Evolutionary conservation across 2,113 vertebrate genomes (phyloP), one percentile per base, ranked within the genome.

Genomic region (Phycodurus eques): DNA sequence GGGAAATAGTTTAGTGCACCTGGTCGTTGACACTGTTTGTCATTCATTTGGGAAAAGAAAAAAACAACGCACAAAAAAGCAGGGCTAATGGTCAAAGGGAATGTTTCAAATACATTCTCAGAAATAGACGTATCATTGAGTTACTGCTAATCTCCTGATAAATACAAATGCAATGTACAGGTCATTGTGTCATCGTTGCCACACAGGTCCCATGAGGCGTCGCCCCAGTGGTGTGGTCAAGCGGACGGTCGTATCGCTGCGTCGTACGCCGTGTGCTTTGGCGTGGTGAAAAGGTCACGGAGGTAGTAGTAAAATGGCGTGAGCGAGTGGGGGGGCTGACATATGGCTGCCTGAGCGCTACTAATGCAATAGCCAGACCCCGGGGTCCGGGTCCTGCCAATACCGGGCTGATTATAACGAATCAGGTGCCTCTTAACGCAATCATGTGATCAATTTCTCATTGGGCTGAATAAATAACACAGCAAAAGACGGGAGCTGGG

Each of bases 361-460:
- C 94, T 95, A 96, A 97, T 96, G 95, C 92, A 92, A 92, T 85
- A 92, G 90, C 92, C 90, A 91, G 93, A 94, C 95, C 95, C 88
- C 89, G 85, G 87, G 96, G 94, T 77, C 94, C 81, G 89, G 95
- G 68, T 67, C 88, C 95, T 98, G 97, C 96, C 97, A 97, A 98
- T 98, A 96, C 92, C 75, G 35, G 92, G 87, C 94, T 96, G 95
- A 98, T 98, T 96, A 96, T 95, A 95, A 98, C 97, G 94, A 99
- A 98, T 98, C 96, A 96, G 95, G 91, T 91, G 93, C 93, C 94
- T 93, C 94, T 95, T 91, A 94, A 94, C 90, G 89, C 95, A 95
- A 96, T 98, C 96, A 98, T 95, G 94, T 96, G 96, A 98, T 98
- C 96, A 98, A 98, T 98, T 98, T 97, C 96, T 96, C 96, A 96